Percentiles rank a stretch among this genome's conserved stretches.
phyloP scores from a whole-genome alignment of 2,797 vertebrate genomes.

The Brachyrhaphis roseni region DNA sequence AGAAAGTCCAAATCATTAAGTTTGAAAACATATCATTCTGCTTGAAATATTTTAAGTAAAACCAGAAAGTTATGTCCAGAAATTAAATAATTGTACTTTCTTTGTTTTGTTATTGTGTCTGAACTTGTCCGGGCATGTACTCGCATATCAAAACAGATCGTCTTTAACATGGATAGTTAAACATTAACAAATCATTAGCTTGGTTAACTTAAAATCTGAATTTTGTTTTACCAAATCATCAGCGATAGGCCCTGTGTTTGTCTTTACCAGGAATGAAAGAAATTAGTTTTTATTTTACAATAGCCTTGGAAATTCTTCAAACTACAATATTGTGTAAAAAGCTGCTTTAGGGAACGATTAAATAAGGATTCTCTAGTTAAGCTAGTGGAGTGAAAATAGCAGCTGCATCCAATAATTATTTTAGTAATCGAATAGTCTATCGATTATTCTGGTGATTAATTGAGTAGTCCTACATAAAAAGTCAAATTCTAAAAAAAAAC shows the following conservation, averaged over 20 bases:
- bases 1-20: background rate
- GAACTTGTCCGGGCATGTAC: background rate
- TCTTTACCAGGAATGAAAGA: background rate
- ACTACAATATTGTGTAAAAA: background rate
- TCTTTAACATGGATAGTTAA: background rate
- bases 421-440: too few species aligned
- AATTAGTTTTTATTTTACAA: background rate
- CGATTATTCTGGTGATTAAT: too few species aligned
- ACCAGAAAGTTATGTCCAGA: background rate
- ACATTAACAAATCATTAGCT: background rate
- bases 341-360: background rate
- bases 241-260: too few species aligned
- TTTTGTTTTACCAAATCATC: background rate
- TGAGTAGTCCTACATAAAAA: too few species aligned
- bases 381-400: background rate
- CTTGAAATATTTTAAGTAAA: background rate
- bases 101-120: background rate
- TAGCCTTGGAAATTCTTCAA: background rate
- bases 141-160: background rate
- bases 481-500: too few species aligned
- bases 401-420: background rate
- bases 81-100: background rate
- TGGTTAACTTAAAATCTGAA: background rate
- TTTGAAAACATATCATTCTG: background rate
- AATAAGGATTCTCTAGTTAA: background rate